phyloP scores from a whole-genome alignment of 1,140 invertebrate species.

The Dendroctonus valens region DNA sequence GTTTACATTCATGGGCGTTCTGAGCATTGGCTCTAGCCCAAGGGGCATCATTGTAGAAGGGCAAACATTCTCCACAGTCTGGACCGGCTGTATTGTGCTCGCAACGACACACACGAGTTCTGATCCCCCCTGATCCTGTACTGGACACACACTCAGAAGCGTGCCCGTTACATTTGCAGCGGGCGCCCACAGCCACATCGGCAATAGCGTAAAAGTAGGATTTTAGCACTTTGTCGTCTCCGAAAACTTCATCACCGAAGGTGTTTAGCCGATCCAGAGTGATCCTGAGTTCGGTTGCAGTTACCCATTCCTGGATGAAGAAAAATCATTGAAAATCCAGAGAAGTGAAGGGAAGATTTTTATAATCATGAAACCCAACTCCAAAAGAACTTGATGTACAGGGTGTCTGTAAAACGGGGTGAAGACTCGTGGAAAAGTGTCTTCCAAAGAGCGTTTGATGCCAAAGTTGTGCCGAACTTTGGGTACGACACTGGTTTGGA shows the following conservation, averaged over 20 bases:
- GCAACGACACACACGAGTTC: constrained; percentile 71
- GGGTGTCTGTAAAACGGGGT: too few relatives aligned
- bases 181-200: constrained; percentile 93
- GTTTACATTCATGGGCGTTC: constrained; percentile 92
- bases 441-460: too few relatives aligned
- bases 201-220: constrained; percentile 99
- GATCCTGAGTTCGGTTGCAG: constrained; percentile 90
- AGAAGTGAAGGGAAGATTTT: too few relatives aligned
- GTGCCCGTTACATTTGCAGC: constrained; percentile 98
- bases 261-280: constrained; percentile 91
- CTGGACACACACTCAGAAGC: constrained; percentile 82
- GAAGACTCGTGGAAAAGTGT: too few relatives aligned
- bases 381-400: too few relatives aligned
- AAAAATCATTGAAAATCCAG: background rate
- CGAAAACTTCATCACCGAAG: constrained; percentile 97
- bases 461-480: too few relatives aligned
- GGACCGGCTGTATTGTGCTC: constrained; percentile 92
- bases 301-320: too few relatives aligned
- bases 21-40: constrained; percentile 86
- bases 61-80: constrained; percentile 89
- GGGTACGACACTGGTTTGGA: too few relatives aligned
- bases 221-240: constrained; percentile 84
- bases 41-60: constrained; percentile 94
- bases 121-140: constrained; percentile 50
- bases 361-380: too few relatives aligned